Conservation (phyloP, 2,888 invertebrate species). For the Chirona hameri region DNA sequence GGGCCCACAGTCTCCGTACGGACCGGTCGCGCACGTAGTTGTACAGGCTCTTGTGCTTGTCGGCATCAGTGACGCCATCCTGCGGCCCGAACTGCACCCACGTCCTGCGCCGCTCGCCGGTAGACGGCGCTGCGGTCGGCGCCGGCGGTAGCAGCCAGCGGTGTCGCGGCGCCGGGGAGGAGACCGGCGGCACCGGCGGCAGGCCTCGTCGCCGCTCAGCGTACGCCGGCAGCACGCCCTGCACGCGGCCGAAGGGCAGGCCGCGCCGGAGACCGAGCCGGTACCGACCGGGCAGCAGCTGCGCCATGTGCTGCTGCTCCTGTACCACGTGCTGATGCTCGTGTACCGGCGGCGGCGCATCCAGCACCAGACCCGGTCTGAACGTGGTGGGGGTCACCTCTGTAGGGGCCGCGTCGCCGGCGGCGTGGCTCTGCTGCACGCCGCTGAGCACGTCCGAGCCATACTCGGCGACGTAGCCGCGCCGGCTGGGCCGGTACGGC, state of each 20-base stretch:
- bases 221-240: constrained; percentile 26
- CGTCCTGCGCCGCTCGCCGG: neutral
- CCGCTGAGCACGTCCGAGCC: constrained; percentile 13
- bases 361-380: constrained; percentile 14
- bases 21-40: constrained; percentile 9
- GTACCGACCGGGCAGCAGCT: constrained; percentile 31
- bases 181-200: neutral
- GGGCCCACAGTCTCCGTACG: neutral
- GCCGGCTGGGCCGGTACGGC: constrained; percentile 1
- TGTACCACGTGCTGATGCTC: no score
- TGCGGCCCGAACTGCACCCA: constrained; percentile 28
- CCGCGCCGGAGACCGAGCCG: constrained; percentile 38
- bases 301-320: neutral
- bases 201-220: neutral
- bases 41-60: constrained; percentile 3
- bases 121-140: constrained; percentile 3
- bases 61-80: constrained; percentile 13
- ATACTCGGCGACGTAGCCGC: constrained; percentile 1
- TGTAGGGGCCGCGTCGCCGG: neutral
- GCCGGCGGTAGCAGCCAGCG: neutral
- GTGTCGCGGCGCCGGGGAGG: neutral
- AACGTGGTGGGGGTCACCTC: neutral
- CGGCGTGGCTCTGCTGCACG: constrained; percentile 24
- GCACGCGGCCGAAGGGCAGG: constrained; percentile 37
- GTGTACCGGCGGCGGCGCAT: neutral